phyloP scores from a whole-genome alignment of 2,797 vertebrate genomes.

The Acanthurus lineatus region DNA sequence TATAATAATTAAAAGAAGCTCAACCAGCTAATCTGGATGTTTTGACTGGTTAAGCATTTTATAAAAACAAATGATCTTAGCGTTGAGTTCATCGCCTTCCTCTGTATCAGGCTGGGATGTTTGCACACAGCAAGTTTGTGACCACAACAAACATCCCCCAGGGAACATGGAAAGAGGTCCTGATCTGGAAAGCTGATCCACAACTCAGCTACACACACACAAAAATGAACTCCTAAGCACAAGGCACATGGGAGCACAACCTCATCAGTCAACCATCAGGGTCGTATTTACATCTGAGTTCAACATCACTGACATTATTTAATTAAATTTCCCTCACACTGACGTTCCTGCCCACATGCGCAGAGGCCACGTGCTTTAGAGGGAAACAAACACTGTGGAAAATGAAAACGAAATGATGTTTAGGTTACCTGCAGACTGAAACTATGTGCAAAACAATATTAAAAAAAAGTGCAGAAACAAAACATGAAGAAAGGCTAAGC shows the following conservation, averaged over 20 bases:
- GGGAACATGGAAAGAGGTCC: slow-evolving; percentile 15
- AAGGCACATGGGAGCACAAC: neutral
- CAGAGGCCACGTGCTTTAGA: slow-evolving; percentile 11
- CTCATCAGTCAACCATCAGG: neutral
- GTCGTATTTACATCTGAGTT: neutral
- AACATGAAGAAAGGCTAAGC: neutral
- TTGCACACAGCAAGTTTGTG: slow-evolving; percentile 39
- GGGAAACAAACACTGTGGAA: slow-evolving; percentile 26
- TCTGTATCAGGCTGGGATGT: slow-evolving; percentile 15
- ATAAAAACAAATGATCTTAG: neutral
- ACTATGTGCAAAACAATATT: neutral
- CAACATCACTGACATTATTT: neutral
- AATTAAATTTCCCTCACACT: too few species aligned
- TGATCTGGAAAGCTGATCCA: slow-evolving; percentile 46
- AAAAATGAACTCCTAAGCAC: neutral
- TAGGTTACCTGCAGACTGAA: neutral
- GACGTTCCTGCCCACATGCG: slow-evolving; percentile 10
- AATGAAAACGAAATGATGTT: slow-evolving; percentile 14
- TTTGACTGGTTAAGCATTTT: neutral
- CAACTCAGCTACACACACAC: neutral
- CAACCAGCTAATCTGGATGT: neutral
- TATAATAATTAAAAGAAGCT: neutral
- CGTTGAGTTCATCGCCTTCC: neutral
- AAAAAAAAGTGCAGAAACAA: neutral
- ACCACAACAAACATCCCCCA: slow-evolving; percentile 43